Evolutionary conservation across 2,113 vertebrate genomes (phyloP).

Genomic region (Sinocyclocheilus grahami): DNA sequence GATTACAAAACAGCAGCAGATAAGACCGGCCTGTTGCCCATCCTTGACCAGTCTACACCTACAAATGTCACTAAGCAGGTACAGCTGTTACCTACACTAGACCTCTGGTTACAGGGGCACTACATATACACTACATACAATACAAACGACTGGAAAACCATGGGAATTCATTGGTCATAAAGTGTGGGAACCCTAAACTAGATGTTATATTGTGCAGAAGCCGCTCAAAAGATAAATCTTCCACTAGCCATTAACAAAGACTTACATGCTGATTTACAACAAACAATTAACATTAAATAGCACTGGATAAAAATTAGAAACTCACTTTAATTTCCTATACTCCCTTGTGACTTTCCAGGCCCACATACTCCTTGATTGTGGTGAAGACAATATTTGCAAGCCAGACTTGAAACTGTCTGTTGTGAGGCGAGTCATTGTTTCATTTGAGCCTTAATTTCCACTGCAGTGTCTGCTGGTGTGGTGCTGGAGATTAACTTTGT

Average conservation of each 20-base stretch:
- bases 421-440: conserved; percentile 76
- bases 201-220: background rate
- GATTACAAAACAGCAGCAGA: conserved; percentile 85
- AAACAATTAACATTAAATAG: background rate
- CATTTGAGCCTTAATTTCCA: background rate
- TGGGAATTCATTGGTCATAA: background rate
- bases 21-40: conserved; percentile 83
- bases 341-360: conserved; percentile 71
- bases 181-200: background rate
- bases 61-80: conserved; percentile 93
- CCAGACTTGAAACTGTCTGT: conserved; percentile 88
- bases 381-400: conserved; percentile 93
- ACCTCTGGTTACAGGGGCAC: background rate
- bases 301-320: background rate
- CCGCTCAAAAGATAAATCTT: background rate
- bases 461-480: background rate
- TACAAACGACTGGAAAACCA: background rate
- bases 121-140: background rate
- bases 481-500: background rate
- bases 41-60: conserved; percentile 86
- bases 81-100: conserved; percentile 9
- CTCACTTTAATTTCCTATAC: background rate
- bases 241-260: too few relatives aligned
- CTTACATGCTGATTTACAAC: background rate
- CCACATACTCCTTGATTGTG: conserved; percentile 94